phyloP scores from a whole-genome alignment of 1,140 invertebrate genomes.

The Anagrus nilaparvatae region DNA sequence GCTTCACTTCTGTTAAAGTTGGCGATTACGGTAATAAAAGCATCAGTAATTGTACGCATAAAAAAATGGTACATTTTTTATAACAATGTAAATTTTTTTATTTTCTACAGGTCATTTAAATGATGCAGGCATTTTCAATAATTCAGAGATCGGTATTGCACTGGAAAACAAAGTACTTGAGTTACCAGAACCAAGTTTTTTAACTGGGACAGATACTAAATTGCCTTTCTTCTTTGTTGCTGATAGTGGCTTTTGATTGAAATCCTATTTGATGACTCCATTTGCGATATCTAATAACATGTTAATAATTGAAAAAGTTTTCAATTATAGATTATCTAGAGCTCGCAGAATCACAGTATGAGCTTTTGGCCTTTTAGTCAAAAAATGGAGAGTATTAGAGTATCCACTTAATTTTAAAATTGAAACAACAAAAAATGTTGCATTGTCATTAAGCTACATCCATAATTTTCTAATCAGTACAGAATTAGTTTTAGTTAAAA shows the following conservation, averaged over 20 bases:
- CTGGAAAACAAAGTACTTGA: too few species aligned
- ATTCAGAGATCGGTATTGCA: not conserved
- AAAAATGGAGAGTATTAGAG: not conserved
- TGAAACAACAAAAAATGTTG: not conserved
- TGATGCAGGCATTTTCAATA: not conserved
- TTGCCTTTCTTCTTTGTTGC: not conserved
- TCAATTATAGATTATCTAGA: not conserved
- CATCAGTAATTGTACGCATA: not conserved
- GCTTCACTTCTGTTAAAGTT: conserved; percentile 31
- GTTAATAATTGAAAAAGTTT: not conserved
- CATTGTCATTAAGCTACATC: not conserved
- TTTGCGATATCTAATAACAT: not conserved
- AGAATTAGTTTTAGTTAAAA: too few species aligned
- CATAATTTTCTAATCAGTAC: not conserved
- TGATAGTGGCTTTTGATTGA: not conserved
- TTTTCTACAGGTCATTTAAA: too few species aligned
- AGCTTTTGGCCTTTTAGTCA: not conserved
- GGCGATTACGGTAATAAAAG: conserved; percentile 25
- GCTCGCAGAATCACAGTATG: not conserved
- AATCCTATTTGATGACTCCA: not conserved
- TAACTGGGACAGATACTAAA: not conserved
- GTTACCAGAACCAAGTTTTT: not conserved
- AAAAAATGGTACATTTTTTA: not conserved
- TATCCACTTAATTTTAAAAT: not conserved
- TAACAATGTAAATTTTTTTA: too few species aligned